Percentiles rank a stretch among this genome's conserved stretches.
Evolutionary conservation across 2,888 invertebrate genomes (phyloP).

Genomic region (Hyalella azteca): DNA sequence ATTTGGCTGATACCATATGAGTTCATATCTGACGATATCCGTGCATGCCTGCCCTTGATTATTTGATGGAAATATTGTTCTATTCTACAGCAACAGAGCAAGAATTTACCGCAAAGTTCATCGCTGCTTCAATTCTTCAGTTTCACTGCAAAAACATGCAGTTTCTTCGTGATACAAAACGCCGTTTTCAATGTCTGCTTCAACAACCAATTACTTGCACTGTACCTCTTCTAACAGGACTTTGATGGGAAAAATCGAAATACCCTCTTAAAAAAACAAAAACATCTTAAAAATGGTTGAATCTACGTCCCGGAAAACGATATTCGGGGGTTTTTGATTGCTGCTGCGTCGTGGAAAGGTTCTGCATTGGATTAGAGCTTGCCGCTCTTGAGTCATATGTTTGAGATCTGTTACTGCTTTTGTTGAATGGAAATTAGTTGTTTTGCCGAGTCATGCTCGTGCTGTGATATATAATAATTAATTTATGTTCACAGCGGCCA

Average conservation of each 20-base stretch:
- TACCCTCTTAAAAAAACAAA: background rate
- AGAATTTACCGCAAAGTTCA: conserved; percentile 28
- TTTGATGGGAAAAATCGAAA: background rate
- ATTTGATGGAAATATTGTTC: background rate
- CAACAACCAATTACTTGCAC: conserved; percentile 19
- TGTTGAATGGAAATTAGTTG: conserved; percentile 7
- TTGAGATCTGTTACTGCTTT: conserved; percentile 14
- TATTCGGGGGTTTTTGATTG: background rate
- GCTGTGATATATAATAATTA: too few species aligned
- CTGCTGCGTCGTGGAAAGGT: conserved; percentile 19
- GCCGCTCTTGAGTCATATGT: conserved; percentile 19
- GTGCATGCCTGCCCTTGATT: background rate
- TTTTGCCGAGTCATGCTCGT: background rate
- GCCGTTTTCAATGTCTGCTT: conserved; percentile 7
- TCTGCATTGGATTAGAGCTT: conserved; percentile 32
- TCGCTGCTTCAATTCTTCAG: conserved; percentile 9
- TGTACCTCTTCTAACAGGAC: conserved; percentile 20
- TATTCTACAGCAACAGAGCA: conserved; percentile 23
- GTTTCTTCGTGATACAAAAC: conserved; percentile 1
- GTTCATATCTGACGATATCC: too few species aligned
- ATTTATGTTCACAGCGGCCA: background rate
- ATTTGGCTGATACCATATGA: too few species aligned
- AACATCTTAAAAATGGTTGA: conserved; percentile 4
- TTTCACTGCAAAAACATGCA: conserved; percentile 19
- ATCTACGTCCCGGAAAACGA: background rate